Evolutionary conservation across 2,113 vertebrate genomes (phyloP), one percentile per base, ranked within the genome.

Genomic region (Nesospiza acunhae): DNA sequence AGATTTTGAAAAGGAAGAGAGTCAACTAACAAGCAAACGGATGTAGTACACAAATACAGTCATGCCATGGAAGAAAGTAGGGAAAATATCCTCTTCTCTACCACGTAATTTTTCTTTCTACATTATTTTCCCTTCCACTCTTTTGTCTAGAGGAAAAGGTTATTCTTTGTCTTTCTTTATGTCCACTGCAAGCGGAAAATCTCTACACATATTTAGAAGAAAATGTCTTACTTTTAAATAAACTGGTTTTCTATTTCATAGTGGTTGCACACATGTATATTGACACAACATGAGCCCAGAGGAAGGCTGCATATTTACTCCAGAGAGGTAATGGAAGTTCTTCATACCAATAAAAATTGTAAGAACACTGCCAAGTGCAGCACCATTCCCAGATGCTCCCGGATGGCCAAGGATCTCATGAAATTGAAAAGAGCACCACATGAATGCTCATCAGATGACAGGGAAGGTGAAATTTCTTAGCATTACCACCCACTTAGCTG

Each of bases 321-420:
- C 49, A 64, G 70, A 53, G 24, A 73, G 10, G n/a, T 72, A 89
- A 79, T 56, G 20, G 20, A 68, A 89, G n/a, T 37, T 73, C 53
- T 79, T 66, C 49, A 9, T 19, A 83, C 15, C 30, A 68, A 28
- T 56, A 67, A 84, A 79, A 58, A 67, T 33, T 60, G 5, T 53
- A 83, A 84, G 33, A 81, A 60, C 12, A 13, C 8, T 85, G 42
- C n/a, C 66, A 58, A 87, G 28, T 19, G 26, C 30, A 93, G 30
- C 35, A 53, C 20, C 28, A 44, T 53, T 73, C 30, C 49, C 0
- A 0, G 49, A 64, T 75, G 24, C 11, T 64, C 39, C 30, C 0
- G 0, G 37, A 66, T 50, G 39, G 27, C 28, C 44, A 27, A 56
- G 23, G 33, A 60, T 55, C 41, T 82, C 77, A 76, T 72, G 53